These are phyloP conservation scores for Leptopterna dolabrata DNA, from an alignment of 2,888 invertebrate genomes.

Conservation along the genomic window DNA sequence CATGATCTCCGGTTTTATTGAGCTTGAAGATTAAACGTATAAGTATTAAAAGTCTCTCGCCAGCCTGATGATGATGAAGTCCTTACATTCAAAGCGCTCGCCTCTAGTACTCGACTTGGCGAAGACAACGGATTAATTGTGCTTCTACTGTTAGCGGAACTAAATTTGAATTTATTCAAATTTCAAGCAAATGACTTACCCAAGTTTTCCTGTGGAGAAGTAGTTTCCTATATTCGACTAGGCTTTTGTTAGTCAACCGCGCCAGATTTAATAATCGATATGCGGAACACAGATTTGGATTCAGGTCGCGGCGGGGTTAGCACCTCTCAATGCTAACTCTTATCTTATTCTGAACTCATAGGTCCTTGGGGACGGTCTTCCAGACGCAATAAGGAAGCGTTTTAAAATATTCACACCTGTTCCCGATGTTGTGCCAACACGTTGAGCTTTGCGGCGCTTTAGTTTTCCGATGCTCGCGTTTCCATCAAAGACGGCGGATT, in stretches of 20 bases:
- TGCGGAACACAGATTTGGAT: slow-evolving; percentile 37
- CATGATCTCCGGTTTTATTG: no score
- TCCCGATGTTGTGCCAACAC: slow-evolving; percentile 26
- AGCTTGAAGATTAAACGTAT: no score
- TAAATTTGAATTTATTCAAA: no score
- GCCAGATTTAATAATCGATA: slow-evolving; percentile 9
- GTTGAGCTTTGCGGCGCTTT: not conserved
- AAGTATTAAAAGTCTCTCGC: no score
- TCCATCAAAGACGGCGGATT: slow-evolving; percentile 14
- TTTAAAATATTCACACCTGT: slow-evolving; percentile 47
- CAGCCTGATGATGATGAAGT: no score
- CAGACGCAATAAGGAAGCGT: slow-evolving; percentile 44
- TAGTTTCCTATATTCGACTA: no score
- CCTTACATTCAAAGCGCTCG: no score
- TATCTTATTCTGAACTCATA: slow-evolving; percentile 46
- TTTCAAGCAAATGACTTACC: no score
- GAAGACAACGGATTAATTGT: no score
- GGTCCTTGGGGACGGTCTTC: slow-evolving; percentile 20
- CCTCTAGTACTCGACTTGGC: no score
- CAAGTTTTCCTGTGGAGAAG: no score
- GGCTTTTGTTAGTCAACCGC: not conserved
- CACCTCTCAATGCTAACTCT: slow-evolving; percentile 22
- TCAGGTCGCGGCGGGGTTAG: slow-evolving; percentile 37
- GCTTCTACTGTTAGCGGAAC: no score
- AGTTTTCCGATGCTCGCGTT: not conserved